These are phyloP conservation scores for Tenthredo distinguenda DNA, from an alignment of 2,888 invertebrate species.

Conservation along the genomic window DNA sequence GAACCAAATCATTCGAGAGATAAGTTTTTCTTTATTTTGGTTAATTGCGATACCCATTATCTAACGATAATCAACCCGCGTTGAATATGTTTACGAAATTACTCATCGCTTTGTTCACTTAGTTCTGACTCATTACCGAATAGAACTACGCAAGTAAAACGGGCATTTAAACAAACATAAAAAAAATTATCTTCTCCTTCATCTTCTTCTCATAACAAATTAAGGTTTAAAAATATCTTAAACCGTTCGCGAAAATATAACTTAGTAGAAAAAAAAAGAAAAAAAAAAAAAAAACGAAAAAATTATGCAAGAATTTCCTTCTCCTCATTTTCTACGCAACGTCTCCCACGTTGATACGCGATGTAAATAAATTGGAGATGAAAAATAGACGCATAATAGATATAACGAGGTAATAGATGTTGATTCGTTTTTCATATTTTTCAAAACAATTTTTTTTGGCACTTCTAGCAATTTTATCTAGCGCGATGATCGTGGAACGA, in stretches of 20 bases:
- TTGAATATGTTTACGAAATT: background rate
- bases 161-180: background rate
- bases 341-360: background rate
- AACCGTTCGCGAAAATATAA: background rate
- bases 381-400: background rate
- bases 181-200: background rate
- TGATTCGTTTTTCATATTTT: background rate
- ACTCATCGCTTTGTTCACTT: constrained; percentile 1
- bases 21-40: background rate
- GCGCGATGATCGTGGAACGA: background rate
- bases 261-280: background rate
- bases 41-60: background rate
- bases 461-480: background rate
- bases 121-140: constrained; percentile 10
- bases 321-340: background rate
- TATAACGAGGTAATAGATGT: background rate
- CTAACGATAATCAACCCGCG: background rate
- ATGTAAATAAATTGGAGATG: background rate
- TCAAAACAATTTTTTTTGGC: background rate
- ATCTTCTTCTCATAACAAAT: background rate
- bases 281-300: background rate
- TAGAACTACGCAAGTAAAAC: background rate
- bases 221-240: background rate
- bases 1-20: background rate
- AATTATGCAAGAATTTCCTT: background rate